phyloP scores from a whole-genome alignment of 1,140 invertebrate genomes.

The Drosophila obscura region DNA sequence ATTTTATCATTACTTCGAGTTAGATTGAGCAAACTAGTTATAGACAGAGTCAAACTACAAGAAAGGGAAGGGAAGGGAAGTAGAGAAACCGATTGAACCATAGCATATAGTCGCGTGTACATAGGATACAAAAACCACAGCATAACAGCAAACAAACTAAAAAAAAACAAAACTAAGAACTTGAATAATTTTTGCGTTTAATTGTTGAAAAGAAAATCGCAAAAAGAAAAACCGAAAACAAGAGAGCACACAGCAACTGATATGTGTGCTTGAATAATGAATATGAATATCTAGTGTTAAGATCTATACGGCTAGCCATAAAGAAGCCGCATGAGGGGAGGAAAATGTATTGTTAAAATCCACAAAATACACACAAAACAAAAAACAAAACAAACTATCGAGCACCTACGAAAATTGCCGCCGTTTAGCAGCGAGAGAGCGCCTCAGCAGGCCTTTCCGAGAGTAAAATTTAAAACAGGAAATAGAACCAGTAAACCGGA shows the following conservation, averaged over 20 bases:
- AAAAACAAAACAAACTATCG: constrained; percentile 6
- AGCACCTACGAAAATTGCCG: constrained; percentile 60
- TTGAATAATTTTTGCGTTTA: constrained; percentile 6
- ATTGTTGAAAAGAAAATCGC: constrained; percentile 1
- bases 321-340: too few species aligned
- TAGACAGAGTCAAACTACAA: too few species aligned
- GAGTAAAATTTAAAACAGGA: constrained; percentile 5
- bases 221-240: constrained; percentile 12
- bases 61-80: too few species aligned
- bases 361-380: constrained; percentile 28
- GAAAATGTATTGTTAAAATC: constrained; percentile 12
- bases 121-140: too few species aligned
- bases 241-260: not conserved
- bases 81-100: too few species aligned
- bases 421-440: constrained; percentile 50
- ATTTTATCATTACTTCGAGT: constrained; percentile 3
- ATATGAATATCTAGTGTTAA: constrained; percentile 1
- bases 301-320: too few species aligned
- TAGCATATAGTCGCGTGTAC: too few species aligned
- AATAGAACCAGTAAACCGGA: not conserved
- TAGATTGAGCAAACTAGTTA: too few species aligned
- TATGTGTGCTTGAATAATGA: not conserved
- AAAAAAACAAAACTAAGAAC: constrained; percentile 17
- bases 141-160: too few species aligned
- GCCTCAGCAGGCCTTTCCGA: constrained; percentile 9